Evolutionary conservation across 2,797 vertebrate genomes (phyloP).

Genomic region (Spinus olivaceus): DNA sequence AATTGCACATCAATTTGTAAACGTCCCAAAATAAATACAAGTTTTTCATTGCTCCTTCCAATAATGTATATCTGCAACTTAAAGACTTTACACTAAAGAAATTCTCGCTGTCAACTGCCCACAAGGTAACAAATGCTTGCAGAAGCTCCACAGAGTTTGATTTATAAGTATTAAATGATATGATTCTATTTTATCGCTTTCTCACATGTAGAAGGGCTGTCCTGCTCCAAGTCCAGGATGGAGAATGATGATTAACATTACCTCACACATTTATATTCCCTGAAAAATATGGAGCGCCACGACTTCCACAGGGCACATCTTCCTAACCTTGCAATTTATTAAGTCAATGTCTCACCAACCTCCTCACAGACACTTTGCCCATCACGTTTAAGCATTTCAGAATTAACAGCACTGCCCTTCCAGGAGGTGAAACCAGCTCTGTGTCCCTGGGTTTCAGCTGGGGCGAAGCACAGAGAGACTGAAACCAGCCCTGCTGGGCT

Average conservation of each 20-base stretch:
- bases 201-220: constrained; percentile 16
- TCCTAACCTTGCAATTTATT: constrained; percentile 45
- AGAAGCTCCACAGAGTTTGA: not conserved
- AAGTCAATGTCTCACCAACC: constrained; percentile 26
- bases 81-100: not conserved
- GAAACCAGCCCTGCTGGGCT: no score
- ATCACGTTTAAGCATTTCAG: not conserved
- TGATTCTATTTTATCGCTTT: constrained; percentile 23
- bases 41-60: constrained; percentile 5
- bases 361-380: not conserved
- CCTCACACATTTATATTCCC: constrained; percentile 30
- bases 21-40: constrained; percentile 20
- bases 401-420: constrained; percentile 2
- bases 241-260: constrained; percentile 47
- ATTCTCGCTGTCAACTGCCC: not conserved
- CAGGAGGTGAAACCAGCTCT: not conserved
- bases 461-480: no score
- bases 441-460: not conserved
- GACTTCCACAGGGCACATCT: constrained; percentile 40
- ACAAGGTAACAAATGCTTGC: not conserved
- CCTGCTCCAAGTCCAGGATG: not conserved
- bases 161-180: constrained; percentile 32
- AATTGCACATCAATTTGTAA: constrained; percentile 7
- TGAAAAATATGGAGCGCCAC: not conserved
- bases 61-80: not conserved